phyloP scores from a whole-genome alignment of 2,888 invertebrate species.

The Acanthacorydalis orientalis region DNA sequence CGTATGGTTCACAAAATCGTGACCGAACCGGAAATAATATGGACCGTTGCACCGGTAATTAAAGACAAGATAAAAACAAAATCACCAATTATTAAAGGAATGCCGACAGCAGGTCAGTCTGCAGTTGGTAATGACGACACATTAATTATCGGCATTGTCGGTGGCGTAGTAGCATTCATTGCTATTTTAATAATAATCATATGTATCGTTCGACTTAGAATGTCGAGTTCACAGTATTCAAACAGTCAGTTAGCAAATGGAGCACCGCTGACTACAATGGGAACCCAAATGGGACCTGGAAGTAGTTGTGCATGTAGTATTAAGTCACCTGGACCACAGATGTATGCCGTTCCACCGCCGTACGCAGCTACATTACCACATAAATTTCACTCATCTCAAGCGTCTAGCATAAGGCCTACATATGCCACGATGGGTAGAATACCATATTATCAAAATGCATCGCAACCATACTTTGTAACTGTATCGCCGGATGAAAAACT shows the following conservation, averaged over 20 bases:
- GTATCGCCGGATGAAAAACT: conserved; percentile 47
- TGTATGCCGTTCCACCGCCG: conserved; percentile 40
- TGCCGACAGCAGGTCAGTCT: conserved; percentile 32
- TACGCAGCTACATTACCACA: conserved; percentile 44
- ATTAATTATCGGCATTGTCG: conserved; percentile 82
- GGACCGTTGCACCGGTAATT: conserved; percentile 63
- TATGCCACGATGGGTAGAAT: conserved; percentile 44
- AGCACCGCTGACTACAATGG: conserved; percentile 27
- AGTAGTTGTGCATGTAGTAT: conserved; percentile 35
- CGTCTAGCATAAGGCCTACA: conserved; percentile 33
- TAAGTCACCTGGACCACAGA: conserved; percentile 23
- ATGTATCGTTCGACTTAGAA: conserved; percentile 54
- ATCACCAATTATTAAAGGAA: conserved; percentile 23
- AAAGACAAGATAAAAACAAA: conserved; percentile 26
- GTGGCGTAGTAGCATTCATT: conserved; percentile 82
- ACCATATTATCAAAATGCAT: conserved; percentile 30
- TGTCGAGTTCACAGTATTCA: conserved; percentile 48
- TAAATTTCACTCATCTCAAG: conserved; percentile 34
- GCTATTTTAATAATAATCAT: conserved; percentile 77
- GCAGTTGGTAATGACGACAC: conserved; percentile 73
- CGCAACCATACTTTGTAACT: conserved; percentile 42
- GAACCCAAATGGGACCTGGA: conserved; percentile 22
- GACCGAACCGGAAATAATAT: conserved; percentile 75
- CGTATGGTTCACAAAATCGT: conserved; percentile 41
- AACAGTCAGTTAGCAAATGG: conserved; percentile 50